Base-by-base conservation (phyloP, 1,140 invertebrate species). In the Drosophila seguyi region DNA sequence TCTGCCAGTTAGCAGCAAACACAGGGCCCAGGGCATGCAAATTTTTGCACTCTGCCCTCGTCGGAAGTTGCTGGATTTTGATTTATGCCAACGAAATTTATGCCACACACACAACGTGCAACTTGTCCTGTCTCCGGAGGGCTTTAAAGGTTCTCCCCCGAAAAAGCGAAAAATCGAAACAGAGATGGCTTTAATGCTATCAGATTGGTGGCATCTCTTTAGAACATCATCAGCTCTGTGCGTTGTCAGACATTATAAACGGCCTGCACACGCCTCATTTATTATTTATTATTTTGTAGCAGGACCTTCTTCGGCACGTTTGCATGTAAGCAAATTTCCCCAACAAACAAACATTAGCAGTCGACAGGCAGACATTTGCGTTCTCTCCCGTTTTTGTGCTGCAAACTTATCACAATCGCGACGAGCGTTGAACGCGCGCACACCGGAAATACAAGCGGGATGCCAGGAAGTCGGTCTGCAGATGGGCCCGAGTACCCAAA, bases 1-100 rank as follows among this genome's bases (percentile, higher is more conserved):
- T 50, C 68, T 73, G 69, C 66, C 61, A 41, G 61, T 59, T 59
- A 38, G 58, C 63, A 29, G 42, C 31, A 42, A 39, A 38, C 22
- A 36, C 61, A 57, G 34, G 52, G 52, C 67, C 10, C 48, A 42
- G 69, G 69, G 73, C 81, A 88, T 90, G 86, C 85, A 85, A 85
- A 90, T 88, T 85, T 90, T 90, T 87, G 86, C 87, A 90, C 75
- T 80, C 63, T 76, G 83, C 76, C 67, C 77, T 84, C 79, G 80
- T 86, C 86, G 86, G 86, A 90, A 90, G 86, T 90, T 80, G 71
- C 81, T 73, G 75, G 56, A 86, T 86, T 90, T 90, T 90, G 86
- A 90, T 90, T 90, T 90, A 90, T 90, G 86, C 87, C 83, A 90
- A 76, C 86, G 75, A 90, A 90, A 90, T 90, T 90, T 91, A 91